Base-by-base conservation (phyloP, 2,888 invertebrate genomes). In the Scaptomyza reducta region DNA sequence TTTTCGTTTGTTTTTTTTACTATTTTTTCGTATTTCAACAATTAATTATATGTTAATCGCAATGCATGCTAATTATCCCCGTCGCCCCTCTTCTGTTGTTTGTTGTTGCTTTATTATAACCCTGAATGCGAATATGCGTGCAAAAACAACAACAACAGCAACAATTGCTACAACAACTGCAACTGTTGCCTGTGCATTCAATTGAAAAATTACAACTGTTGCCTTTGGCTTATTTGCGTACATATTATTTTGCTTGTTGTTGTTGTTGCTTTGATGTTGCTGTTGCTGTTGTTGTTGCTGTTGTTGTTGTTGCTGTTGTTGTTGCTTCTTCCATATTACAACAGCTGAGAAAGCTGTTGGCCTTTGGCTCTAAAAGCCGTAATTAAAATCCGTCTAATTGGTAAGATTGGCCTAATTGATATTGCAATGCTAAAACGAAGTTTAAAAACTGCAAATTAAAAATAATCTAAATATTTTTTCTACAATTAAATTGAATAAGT, bases 11-110 rank as follows among this genome's bases (percentile, higher is more conserved):
- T 58, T 46, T 69, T 64, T 72, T 65, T 66, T 67, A 69, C 51
- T 53, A 63, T 65, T 70, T 75, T 49, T 50, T 78, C 64, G 69
- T 42, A 50, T 62, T 80, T 64, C 62, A 73, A 70, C 87, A 89
- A 89, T 86, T 86, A 86, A 86, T 89, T 86, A 88, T 89, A 86
- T 89, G 89, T 89, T 86, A 86, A 86, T 86, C 89, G 88, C 80
- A 74, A 51, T 79, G 86, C 89, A 89, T 89, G 89, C 89, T 86
- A 87, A 86, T 89, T 89, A 86, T 58, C 70, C 84, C 62, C 64
- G 40, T 72, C 57, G 51, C 62, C 33, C 9, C 63, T 61, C 22
- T 27, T 35, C 9, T 57, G 49, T 40, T 55, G 22, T 13, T 14
- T 51, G 56, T 44, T 54, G 33, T 55, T 61, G 53, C 42, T 74